phyloP scores from a whole-genome alignment of 2,888 invertebrate species.

The Ametastegia equiseti region DNA sequence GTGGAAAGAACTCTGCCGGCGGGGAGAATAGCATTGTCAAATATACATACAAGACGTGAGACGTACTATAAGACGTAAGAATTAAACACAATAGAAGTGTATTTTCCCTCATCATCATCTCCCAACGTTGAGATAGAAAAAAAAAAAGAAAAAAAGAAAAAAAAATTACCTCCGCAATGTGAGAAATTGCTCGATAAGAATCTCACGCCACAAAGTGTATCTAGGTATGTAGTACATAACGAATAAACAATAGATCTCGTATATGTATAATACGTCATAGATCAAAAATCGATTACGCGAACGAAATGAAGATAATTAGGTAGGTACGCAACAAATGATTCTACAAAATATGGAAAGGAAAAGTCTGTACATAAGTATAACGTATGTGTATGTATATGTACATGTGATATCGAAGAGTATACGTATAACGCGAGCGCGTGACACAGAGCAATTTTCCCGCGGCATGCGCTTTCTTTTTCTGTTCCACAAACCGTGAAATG shows the following conservation, averaged over 20 bases:
- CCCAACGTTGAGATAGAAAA: too few relatives aligned
- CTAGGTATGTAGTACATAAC: too few relatives aligned
- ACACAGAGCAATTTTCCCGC: background rate
- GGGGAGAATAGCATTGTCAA: background rate
- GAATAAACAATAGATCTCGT: too few relatives aligned
- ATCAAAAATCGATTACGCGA: slow-evolving; percentile 32
- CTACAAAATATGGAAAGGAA: background rate
- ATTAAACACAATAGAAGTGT: slow-evolving; percentile 10
- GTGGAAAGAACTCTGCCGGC: background rate
- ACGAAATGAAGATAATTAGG: background rate
- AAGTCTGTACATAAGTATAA: background rate
- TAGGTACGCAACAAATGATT: background rate
- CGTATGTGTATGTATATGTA: background rate
- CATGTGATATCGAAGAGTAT: background rate
- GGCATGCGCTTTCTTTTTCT: slow-evolving; percentile 23
- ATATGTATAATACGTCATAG: background rate
- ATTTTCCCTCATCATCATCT: background rate
- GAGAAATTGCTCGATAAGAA: background rate
- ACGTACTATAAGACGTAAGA: background rate
- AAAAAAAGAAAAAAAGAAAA: too few relatives aligned
- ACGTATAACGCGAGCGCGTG: background rate
- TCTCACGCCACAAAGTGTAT: slow-evolving; percentile 11
- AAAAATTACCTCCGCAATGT: background rate
- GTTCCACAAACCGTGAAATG: slow-evolving; percentile 16
- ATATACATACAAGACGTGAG: slow-evolving; percentile 24